Evolutionary conservation across 2,888 invertebrate genomes (phyloP).

Genomic region (Cosmia trapezina): DNA sequence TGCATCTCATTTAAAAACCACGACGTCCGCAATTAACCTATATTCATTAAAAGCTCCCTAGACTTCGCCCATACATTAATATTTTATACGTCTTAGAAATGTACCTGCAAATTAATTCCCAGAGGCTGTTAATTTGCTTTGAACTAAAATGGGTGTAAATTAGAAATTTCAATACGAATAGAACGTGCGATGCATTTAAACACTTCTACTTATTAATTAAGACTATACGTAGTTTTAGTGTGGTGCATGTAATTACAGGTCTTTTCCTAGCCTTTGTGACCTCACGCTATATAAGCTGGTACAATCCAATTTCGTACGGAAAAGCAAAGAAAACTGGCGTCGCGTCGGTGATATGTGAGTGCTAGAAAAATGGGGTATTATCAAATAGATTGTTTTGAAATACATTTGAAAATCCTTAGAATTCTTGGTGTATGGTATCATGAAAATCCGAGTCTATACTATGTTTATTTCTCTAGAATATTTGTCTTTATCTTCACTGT

Average conservation of each 20-base stretch:
- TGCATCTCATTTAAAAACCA: conserved; percentile 82
- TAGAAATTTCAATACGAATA: conserved; percentile 53
- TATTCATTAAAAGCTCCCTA: conserved; percentile 71
- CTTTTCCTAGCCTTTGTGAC: conserved; percentile 25
- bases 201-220: conserved; percentile 56
- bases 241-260: conserved; percentile 51
- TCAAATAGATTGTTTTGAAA: conserved; percentile 77
- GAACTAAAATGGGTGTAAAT: conserved; percentile 56
- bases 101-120: conserved; percentile 58
- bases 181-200: conserved; percentile 54
- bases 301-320: background rate
- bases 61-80: conserved; percentile 49
- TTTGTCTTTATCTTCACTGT: conserved; percentile 68
- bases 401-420: conserved; percentile 74
- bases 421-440: conserved; percentile 74
- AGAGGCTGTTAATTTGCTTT: conserved; percentile 64
- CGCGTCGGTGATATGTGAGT: background rate
- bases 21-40: conserved; percentile 81
- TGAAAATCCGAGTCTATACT: conserved; percentile 60
- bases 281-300: conserved; percentile 36
- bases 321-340: background rate
- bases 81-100: conserved; percentile 62
- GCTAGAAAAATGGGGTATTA: conserved; percentile 56
- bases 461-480: conserved; percentile 68
- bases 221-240: conserved; percentile 19